Evolutionary conservation across 2,797 vertebrate genomes (phyloP).

Genomic region (Acomys russatus): DNA sequence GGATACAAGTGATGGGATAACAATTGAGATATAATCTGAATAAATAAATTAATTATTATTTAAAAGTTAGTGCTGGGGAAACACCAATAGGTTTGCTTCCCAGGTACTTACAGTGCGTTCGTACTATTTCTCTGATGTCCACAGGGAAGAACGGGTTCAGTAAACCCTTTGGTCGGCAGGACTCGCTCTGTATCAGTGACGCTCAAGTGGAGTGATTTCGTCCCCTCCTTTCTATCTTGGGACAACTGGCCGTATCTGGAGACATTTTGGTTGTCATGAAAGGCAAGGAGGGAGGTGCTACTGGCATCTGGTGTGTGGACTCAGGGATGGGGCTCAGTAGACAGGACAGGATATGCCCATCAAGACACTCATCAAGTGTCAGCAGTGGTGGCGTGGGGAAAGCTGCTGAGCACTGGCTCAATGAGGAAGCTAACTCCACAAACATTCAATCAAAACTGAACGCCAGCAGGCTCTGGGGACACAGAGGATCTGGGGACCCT

Average conservation of each 20-base stretch:
- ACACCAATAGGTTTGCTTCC: neutral
- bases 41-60: too few species aligned
- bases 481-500: neutral
- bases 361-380: neutral
- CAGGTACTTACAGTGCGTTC: neutral
- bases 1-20: too few species aligned
- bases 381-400: fast-evolving
- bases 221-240: neutral
- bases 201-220: neutral
- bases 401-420: neutral
- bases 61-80: neutral
- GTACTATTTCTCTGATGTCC: neutral
- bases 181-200: neutral
- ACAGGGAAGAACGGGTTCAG: neutral
- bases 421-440: neutral
- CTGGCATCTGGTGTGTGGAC: neutral
- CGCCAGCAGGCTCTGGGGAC: neutral
- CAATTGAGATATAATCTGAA: too few species aligned
- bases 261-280: neutral
- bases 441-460: neutral
- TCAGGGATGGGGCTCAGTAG: neutral
- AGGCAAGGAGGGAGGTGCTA: neutral
- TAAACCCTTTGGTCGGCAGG: neutral
- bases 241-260: neutral
- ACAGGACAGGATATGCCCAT: neutral